Conservation (phyloP, 2,888 invertebrate genomes). For the Mythimna pallens region DNA sequence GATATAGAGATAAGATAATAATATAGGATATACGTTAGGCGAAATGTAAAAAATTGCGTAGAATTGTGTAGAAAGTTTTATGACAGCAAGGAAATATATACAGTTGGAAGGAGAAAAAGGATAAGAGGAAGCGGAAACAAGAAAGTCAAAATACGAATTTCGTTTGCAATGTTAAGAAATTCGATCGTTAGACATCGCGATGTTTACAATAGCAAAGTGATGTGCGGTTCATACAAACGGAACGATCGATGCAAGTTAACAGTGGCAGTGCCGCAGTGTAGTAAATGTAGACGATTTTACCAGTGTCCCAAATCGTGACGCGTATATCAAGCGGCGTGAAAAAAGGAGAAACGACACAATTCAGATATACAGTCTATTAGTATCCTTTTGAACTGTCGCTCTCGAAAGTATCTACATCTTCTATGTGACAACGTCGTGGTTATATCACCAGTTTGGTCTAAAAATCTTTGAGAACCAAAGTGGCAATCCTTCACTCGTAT, state of each 20-base stretch:
- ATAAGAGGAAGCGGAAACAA: constrained; percentile 34
- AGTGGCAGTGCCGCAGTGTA: constrained; percentile 79
- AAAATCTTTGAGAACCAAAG: constrained; percentile 20
- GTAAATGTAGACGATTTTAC: constrained; percentile 86
- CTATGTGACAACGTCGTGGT: constrained; percentile 6
- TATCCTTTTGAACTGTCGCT: constrained; percentile 74
- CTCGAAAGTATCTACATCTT: constrained; percentile 66
- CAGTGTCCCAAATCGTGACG: constrained; percentile 90
- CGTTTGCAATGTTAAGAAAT: constrained; percentile 44
- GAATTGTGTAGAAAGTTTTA: constrained; percentile 10
- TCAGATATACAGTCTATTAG: constrained; percentile 83
- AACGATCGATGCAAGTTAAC: constrained; percentile 63
- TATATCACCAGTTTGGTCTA: constrained; percentile 35
- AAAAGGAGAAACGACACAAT: constrained; percentile 90
- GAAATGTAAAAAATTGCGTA: constrained; percentile 14
- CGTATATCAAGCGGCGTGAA: constrained; percentile 90
- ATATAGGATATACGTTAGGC: neutral
- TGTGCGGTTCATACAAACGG: constrained; percentile 53
- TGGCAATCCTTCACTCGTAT: constrained; percentile 8
- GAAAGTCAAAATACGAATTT: constrained; percentile 43
- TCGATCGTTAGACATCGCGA: constrained; percentile 61
- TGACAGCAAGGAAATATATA: constrained; percentile 36
- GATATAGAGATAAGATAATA: constrained; percentile 9
- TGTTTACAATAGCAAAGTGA: constrained; percentile 55
- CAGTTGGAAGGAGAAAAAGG: constrained; percentile 23